Conservation (phyloP, 1,140 invertebrate genomes). For the Bombus consobrinus region DNA sequence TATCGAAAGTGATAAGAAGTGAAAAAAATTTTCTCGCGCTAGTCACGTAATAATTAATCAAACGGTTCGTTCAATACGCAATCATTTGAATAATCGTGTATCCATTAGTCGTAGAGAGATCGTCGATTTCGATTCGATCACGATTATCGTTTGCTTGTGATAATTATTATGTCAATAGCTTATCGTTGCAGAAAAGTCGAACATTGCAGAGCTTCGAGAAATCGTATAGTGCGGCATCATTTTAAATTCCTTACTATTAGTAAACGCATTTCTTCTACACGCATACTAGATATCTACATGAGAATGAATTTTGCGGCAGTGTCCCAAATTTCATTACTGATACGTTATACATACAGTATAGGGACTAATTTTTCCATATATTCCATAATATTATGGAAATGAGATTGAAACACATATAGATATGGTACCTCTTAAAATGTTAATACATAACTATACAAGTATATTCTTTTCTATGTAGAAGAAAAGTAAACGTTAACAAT, state of each 20-base stretch:
- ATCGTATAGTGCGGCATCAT: background rate
- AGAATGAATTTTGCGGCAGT: background rate
- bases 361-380: background rate
- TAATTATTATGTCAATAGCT: conserved; percentile 7
- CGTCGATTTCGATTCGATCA: background rate
- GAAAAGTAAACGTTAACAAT: background rate
- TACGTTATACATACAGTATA: background rate
- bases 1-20: background rate
- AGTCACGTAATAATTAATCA: background rate
- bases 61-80: background rate
- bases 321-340: background rate
- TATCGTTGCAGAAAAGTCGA: background rate
- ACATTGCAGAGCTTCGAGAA: background rate
- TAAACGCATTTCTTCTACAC: too few species aligned
- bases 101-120: background rate
- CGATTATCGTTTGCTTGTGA: background rate
- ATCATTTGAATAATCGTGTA: background rate
- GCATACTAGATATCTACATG: background rate
- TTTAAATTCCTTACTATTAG: background rate
- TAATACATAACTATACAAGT: too few species aligned
- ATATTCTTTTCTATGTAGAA: background rate
- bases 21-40: background rate
- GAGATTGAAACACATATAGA: too few species aligned
- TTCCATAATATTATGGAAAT: too few species aligned
- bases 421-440: too few species aligned